Base-by-base conservation (phyloP, 2,888 invertebrate genomes). In the Leucozona laternaria region DNA sequence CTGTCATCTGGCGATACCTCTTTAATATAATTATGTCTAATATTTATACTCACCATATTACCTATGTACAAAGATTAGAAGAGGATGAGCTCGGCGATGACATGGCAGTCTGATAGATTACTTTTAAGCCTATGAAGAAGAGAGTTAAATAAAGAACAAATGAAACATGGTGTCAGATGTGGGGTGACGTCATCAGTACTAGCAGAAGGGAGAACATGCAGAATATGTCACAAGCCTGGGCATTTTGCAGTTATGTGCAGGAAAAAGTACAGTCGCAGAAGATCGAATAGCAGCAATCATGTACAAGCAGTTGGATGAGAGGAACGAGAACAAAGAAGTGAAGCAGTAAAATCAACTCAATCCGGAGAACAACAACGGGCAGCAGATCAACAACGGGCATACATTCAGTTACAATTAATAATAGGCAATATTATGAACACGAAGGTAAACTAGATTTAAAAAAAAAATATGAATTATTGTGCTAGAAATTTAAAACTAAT, bases 201-300 rank as follows among this genome's bases (percentile, higher is more conserved):
- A 57, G 62, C 64, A 45, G 43, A 72, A 25, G 72, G 55, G 28
- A 50, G 64, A 25, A 64, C 34, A 34, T 71, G 79, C 43, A 62
- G 64, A 55, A 15, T 79, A 34, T 79, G 64, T 57, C 34, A 50
- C 28, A 79, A 72, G 48, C 53, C 62, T 34, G 71, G 71, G 28
- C 48, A 60, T 40, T 73, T 62, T 75, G 75, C 75, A 11, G 80
- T 58, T 45, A 62, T 80, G 34, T 75, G 72, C 60, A 80, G 20
- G 22, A 79, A 53, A 15, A 79, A 73, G 25, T 80, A 58, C 10
- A 76, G 66, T 43, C 40, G 37, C 4, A 20, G 37, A 60, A 55
- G 55, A 55, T 28, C 55, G 3, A 55, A 55, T 55, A 55, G n/a
- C n/a, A 55, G 55, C 55, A 55, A 55, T 55, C n/a, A 58, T 17